Evolutionary conservation across 2,113 vertebrate species (phyloP), one percentile per base, ranked within the genome.

Genomic region (Rhadina sibilatrix): DNA sequence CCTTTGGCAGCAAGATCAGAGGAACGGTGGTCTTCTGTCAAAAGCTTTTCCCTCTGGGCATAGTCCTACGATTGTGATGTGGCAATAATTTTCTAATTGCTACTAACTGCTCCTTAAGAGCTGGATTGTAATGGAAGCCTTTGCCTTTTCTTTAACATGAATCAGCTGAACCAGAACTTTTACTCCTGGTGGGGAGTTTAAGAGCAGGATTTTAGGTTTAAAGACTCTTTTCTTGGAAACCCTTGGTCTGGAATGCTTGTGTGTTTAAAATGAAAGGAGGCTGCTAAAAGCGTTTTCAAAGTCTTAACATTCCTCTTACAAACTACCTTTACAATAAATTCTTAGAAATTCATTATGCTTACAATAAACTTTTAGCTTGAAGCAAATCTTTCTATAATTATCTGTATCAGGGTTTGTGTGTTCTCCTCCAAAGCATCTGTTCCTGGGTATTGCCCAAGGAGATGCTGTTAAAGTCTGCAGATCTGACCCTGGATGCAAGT

Each of bases 11-110:
- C 15, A 80, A 81, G 79, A 97, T 93, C 93, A 95, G 80, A 96
- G 77, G 83, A 96, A 78, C 5, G 64, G 89, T 93, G 79, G 80
- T 87, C 91, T 81, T 90, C 86, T 88, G 79, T 93, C 90, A 83
- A 89, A 95, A 86, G 24, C 47, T 66, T 50, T 86, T 88, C 56
- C 91, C 76, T 86, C 38, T 40, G 64, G 93, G 59, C n/a, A 22
- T 33, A 81, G 54, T 92, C 60, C 54, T 77, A 77, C 38, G 63
- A 90, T 15, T 91, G 68, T 77, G 93, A 93, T 96, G 93, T 86
- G 90, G 87, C 88, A 94, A 95, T 93, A 90, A 94, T 95, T 86
- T 96, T 91, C 95, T 95, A 95, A 96, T 95, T 93, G 90, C 71
- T 94, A 90, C 90, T 96, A 97, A 96, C 79, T 94, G 68, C 83